Conservation (phyloP, 2,888 invertebrate genomes). For the Hydrotaea diabolus region DNA sequence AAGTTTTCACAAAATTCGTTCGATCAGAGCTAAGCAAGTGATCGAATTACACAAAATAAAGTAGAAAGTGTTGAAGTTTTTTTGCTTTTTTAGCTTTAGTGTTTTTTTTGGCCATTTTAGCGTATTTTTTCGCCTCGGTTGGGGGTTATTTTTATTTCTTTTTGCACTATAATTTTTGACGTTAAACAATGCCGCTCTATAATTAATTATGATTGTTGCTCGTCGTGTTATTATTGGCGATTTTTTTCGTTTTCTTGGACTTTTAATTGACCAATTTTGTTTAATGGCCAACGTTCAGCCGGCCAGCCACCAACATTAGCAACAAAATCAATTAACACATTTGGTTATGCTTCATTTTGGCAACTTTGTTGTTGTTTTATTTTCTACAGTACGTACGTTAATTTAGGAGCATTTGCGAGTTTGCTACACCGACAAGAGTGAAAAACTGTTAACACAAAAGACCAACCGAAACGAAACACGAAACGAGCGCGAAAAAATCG, state of each 20-base stretch:
- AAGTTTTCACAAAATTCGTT: no score
- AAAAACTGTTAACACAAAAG: not conserved
- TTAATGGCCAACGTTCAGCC: slow-evolving; percentile 30
- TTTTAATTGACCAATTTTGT: slow-evolving; percentile 55
- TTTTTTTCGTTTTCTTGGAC: slow-evolving; percentile 18
- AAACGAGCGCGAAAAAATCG: not conserved
- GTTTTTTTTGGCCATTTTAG: not conserved
- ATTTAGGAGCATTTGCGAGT: not conserved
- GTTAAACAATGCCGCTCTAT: slow-evolving; percentile 3
- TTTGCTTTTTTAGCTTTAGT: not conserved
- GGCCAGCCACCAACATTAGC: not conserved
- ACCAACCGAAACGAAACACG: no score
- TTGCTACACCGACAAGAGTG: not conserved
- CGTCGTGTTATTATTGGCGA: slow-evolving; percentile 6
- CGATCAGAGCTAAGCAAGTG: no score
- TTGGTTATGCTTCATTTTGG: slow-evolving; percentile 32
- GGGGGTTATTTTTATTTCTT: no score
- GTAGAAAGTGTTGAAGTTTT: not conserved
- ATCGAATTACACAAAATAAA: not conserved
- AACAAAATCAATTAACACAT: slow-evolving; percentile 32
- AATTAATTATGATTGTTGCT: slow-evolving; percentile 21
- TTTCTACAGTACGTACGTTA: not conserved
- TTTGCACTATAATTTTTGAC: not conserved
- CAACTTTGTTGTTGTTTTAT: slow-evolving; percentile 7
- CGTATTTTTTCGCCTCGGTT: no score